Evolutionary conservation across 2,113 vertebrate species (phyloP).

Genomic region (Irena cyanogastra): DNA sequence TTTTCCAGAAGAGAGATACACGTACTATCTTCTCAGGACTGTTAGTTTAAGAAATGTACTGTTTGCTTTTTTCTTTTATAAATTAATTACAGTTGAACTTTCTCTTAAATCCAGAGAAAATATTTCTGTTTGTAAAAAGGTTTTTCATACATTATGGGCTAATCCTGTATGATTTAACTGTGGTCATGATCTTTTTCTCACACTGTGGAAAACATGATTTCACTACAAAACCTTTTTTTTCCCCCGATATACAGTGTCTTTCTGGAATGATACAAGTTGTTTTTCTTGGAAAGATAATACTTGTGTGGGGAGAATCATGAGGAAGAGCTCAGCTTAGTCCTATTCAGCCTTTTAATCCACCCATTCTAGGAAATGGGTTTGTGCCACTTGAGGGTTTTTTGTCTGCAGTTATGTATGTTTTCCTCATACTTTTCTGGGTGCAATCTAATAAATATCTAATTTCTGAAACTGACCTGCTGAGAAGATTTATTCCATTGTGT

Average conservation of each 20-base stretch:
- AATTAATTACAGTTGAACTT: slow-evolving; percentile 23
- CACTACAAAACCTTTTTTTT: neutral
- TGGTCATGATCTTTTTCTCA: neutral
- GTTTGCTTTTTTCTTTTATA: slow-evolving; percentile 30
- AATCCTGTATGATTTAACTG: neutral
- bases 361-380: slow-evolving; percentile 10
- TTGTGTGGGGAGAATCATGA: neutral
- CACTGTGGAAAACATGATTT: slow-evolving; percentile 8
- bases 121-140: slow-evolving; percentile 7
- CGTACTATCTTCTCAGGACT: neutral
- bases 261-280: neutral
- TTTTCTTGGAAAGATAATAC: neutral
- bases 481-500: slow-evolving; percentile 27
- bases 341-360: slow-evolving; percentile 3
- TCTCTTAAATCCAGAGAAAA: neutral
- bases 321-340: neutral
- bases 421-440: slow-evolving; percentile 21
- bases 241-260: neutral
- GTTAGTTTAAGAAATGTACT: slow-evolving; percentile 32
- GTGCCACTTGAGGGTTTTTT: neutral
- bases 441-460: slow-evolving; percentile 47
- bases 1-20: neutral
- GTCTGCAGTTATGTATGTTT: neutral
- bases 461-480: slow-evolving; percentile 26
- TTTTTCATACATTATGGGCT: neutral